Conservation (phyloP, 2,113 vertebrate species). For the Lontra canadensis region DNA sequence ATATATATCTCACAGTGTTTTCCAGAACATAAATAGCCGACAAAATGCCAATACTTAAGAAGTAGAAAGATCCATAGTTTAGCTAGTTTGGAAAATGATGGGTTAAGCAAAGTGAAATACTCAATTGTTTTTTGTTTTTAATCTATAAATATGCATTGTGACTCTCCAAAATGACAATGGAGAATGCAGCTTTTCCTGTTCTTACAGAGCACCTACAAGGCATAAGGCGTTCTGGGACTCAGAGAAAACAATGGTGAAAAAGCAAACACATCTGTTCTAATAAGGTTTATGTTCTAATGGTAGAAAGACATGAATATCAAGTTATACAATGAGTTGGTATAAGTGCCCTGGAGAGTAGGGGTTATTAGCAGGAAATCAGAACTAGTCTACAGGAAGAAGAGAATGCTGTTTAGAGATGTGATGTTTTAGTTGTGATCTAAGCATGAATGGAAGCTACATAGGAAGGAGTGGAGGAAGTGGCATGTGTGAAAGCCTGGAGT, state of each 20-base stretch:
- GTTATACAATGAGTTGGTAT: neutral
- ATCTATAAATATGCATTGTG: constrained; percentile 5
- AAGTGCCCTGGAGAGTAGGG: neutral
- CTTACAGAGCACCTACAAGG: neutral
- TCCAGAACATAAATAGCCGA: neutral
- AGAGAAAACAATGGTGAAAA: neutral
- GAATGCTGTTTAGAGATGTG: neutral
- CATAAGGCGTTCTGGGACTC: neutral
- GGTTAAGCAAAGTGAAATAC: constrained; percentile 8
- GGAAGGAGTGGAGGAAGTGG: neutral
- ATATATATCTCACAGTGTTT: neutral
- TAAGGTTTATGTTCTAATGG: neutral
- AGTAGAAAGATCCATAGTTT: neutral
- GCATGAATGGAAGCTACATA: neutral
- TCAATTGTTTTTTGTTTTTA: neutral
- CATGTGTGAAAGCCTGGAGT: neutral
- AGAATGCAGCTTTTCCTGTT: neutral
- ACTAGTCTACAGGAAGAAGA: neutral
- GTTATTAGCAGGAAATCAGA: neutral
- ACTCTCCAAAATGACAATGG: neutral
- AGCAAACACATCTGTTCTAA: neutral
- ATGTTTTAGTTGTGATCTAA: neutral
- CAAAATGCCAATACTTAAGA: neutral
- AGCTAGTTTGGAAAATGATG: neutral
- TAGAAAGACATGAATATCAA: neutral